phyloP scores from a whole-genome alignment of 1,140 invertebrate genomes.

The Ruditapes philippinarum region DNA sequence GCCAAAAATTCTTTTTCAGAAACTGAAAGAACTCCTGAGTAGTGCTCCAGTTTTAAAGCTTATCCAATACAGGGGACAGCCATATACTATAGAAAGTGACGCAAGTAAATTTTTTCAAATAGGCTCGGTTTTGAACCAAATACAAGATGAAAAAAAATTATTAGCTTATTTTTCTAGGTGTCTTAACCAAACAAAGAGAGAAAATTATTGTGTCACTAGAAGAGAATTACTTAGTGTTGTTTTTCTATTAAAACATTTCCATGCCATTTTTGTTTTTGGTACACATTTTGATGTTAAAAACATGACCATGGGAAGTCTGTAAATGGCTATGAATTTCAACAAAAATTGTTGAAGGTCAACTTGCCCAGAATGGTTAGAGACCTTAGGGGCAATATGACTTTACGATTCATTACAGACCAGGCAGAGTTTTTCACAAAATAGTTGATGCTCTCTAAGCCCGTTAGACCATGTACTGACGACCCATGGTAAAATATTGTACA shows the following conservation, averaged over 20 bases:
- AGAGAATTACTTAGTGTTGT: conserved; percentile 68
- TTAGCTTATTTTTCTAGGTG: background rate
- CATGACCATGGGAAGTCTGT: conserved; percentile 22
- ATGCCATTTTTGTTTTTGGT: conserved; percentile 69
- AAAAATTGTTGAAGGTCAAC: conserved; percentile 65
- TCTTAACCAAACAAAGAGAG: background rate
- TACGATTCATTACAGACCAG: conserved; percentile 59
- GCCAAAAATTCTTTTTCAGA: background rate
- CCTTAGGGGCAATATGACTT: conserved; percentile 65
- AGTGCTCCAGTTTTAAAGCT: background rate
- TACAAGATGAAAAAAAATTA: background rate
- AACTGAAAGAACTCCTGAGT: conserved; percentile 8
- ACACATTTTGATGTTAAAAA: conserved; percentile 51
- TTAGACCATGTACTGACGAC: too few relatives aligned
- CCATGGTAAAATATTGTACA: too few relatives aligned
- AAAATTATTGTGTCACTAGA: conserved; percentile 30
- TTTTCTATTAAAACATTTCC: conserved; percentile 53
- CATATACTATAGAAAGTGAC: conserved; percentile 4
- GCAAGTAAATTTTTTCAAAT: background rate
- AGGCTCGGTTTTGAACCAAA: background rate
- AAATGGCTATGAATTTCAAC: conserved; percentile 61
- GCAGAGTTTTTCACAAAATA: too few relatives aligned
- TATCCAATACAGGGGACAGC: background rate
- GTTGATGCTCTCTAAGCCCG: too few relatives aligned
- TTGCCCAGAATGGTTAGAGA: conserved; percentile 76